Evolutionary conservation across 2,113 vertebrate genomes (phyloP).

Genomic region (Genyomyrus donnyi): DNA sequence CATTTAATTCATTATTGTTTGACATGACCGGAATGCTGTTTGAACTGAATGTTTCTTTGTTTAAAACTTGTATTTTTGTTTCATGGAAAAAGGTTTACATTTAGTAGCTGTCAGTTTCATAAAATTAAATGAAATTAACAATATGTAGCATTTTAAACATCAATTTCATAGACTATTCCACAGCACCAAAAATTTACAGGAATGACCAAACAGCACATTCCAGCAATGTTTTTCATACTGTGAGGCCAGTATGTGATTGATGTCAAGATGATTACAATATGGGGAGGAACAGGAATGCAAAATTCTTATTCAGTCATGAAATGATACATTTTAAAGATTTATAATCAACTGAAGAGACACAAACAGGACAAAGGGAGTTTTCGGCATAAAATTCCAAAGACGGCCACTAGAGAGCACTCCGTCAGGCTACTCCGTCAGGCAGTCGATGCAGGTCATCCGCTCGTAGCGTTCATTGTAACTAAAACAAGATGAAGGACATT

Average conservation of each 20-base stretch:
- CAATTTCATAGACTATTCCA: not conserved
- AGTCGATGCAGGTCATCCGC: conserved; percentile 17
- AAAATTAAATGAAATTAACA: not conserved
- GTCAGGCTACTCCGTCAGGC: not conserved
- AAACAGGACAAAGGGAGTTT: not conserved
- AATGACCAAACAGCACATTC: not conserved
- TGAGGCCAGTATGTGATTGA: not conserved
- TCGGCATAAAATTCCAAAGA: not conserved
- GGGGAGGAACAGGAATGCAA: not conserved
- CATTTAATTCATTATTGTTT: not conserved
- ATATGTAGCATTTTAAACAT: not conserved
- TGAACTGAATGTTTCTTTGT: not conserved
- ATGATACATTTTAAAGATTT: not conserved
- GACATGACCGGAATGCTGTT: not conserved
- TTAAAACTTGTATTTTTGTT: not conserved
- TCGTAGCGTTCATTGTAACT: conserved; percentile 18
- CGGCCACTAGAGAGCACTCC: not conserved
- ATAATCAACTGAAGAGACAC: not conserved
- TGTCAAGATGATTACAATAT: not conserved
- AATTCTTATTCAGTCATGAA: not conserved
- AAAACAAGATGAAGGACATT: not conserved
- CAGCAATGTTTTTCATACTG: not conserved
- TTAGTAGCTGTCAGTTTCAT: not conserved
- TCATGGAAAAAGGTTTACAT: not conserved
- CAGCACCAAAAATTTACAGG: not conserved